Evolutionary conservation across 2,797 vertebrate species (phyloP), one percentile per base, ranked within the genome.

Genomic region (Leptatherina wallacei): DNA sequence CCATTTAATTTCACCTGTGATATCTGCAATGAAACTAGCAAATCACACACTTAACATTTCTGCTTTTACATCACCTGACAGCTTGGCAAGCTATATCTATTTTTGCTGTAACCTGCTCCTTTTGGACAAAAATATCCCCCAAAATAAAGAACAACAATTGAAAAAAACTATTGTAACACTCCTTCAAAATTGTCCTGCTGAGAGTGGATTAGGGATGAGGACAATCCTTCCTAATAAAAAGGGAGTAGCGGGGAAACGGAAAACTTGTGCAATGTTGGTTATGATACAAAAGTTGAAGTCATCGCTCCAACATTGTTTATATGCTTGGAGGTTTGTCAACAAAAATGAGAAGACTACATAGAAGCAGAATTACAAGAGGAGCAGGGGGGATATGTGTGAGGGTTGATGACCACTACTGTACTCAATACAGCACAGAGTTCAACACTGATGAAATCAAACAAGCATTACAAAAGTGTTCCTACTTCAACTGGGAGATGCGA

Each of bases 31-130:
- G 14, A 60, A 75, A 71, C 0, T 35, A 55, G 76, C 36, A 72
- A 73, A 80, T 72, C 58, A 65, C 62, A 74, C 33, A 60, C 61
- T 65, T 70, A 83, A 74, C 71, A 71, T 75, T 76, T 77, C 49
- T 66, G 65, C 33, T 63, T 71, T 74, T n/a, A 63, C 14, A 27
- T 72, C 58, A 13, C 16, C 32, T 65, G 13, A 54, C 4, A 61
- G 29, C 22, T 52, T 38, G 52, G 40, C 42, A n/a, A 64, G 22
- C 44, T 52, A n/a, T 30, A 22, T 64, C 42, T 61, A 56, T 6
- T 51, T 49, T 57, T 69, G 36, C 3, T 11, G 7, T 44, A 47
- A 67, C 36, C 27, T 64, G 29, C 32, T 51, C 12, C 2, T 75
- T 68, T 58, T 30, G 11, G 12, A 54, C 29, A 42, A 57, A 2